Evolutionary conservation across 2,113 vertebrate genomes (phyloP).

Genomic region (Montifringilla adamsi): DNA sequence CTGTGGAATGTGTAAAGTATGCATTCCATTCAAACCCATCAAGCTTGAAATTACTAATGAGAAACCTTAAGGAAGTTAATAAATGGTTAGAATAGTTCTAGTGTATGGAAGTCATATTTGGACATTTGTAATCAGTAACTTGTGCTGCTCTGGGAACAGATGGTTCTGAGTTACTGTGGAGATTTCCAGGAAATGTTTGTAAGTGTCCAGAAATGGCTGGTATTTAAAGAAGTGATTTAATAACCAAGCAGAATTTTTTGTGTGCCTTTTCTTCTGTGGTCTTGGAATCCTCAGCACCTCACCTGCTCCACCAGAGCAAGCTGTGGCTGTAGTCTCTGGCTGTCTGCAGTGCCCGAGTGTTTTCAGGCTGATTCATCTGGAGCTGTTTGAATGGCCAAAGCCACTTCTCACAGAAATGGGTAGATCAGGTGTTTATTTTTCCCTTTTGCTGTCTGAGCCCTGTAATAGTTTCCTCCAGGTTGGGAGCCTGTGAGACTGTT

Average conservation of each 20-base stretch:
- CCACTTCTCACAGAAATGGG: background rate
- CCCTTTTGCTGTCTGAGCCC: background rate
- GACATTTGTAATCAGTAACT: constrained; percentile 1
- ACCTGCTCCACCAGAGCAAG: background rate
- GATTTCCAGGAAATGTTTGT: constrained; percentile 24
- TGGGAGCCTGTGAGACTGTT: background rate
- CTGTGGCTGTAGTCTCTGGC: background rate
- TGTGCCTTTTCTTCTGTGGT: background rate
- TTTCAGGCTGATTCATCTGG: background rate
- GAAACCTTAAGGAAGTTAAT: constrained; percentile 19
- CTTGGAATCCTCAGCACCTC: background rate
- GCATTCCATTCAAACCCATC: background rate
- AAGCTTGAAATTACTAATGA: background rate
- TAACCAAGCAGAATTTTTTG: background rate
- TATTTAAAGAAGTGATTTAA: background rate
- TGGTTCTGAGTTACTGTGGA: background rate
- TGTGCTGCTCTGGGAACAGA: background rate
- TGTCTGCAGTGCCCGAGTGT: background rate
- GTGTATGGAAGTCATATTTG: background rate
- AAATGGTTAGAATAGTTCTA: background rate
- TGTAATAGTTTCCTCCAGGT: background rate
- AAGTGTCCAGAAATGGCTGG: background rate
- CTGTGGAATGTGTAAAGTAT: background rate
- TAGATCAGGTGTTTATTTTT: background rate
- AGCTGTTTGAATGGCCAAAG: background rate